Conservation (phyloP, 2,113 vertebrate species). For the Dromaius novaehollandiae region DNA sequence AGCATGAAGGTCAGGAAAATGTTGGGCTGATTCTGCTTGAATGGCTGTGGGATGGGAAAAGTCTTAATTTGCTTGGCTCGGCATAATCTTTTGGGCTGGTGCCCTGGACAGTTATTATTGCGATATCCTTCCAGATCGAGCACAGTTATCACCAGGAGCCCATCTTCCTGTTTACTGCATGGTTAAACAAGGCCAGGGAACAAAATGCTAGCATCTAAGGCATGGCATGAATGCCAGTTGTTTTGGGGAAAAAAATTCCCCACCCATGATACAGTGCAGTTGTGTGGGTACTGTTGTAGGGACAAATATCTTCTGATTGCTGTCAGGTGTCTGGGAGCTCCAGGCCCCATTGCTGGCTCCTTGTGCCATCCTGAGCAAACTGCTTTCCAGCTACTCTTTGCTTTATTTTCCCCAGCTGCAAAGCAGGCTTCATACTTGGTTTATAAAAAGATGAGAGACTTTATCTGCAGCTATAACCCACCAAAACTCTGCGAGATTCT, state of each 20-base stretch:
- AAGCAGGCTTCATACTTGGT: background rate
- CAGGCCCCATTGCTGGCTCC: background rate
- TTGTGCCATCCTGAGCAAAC: background rate
- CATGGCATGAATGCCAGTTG: background rate
- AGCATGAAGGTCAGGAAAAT: background rate
- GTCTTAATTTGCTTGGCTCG: background rate
- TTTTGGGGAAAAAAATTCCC: background rate
- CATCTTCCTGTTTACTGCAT: background rate
- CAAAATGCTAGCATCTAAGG: background rate
- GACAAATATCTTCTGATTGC: background rate
- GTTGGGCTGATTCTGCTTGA: background rate
- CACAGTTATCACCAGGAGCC: background rate
- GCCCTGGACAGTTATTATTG: background rate
- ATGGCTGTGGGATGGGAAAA: background rate
- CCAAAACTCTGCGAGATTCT: background rate
- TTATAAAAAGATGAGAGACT: background rate
- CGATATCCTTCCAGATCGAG: constrained; percentile 26
- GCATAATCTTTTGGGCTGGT: background rate
- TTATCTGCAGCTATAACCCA: background rate
- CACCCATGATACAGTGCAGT: rapidly evolving
- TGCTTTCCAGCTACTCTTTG: background rate
- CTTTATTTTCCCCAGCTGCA: background rate
- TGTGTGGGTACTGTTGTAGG: background rate
- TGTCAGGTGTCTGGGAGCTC: background rate
- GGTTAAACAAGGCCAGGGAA: background rate